Evolutionary conservation across 2,113 vertebrate genomes (phyloP), one percentile per base, ranked within the genome.

Genomic region (Cinclus mexicanus): DNA sequence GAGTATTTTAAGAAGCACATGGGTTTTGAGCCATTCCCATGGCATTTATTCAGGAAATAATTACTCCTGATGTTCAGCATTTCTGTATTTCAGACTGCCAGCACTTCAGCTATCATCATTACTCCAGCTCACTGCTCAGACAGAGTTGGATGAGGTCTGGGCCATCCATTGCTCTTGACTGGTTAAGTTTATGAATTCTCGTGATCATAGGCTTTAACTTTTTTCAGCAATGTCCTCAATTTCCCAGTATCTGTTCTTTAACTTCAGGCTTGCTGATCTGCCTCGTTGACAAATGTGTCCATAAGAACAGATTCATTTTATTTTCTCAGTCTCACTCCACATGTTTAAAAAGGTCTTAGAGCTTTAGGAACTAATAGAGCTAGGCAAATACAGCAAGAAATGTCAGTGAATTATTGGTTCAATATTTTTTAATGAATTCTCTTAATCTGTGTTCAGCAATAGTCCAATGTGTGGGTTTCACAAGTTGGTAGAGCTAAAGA

Each of bases 371-470:
- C 64, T 91, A 86, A 94, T 33, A 86, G 68, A 96, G 31, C 55
- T 94, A 91, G n/a, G 79, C 53, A 94, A 97, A 96, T 90, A 86
- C 23, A 90, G 64, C 14, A 81, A 93, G 83, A 93, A 83, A 86
- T 83, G 60, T 78, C 92, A 95, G 37, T 92, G 92, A 97, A 59
- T 93, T 95, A 93, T 92, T 89, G 52, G 41, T 71, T 83, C 79
- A 83, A 44, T 68, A 75, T 84, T 86, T 94, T 95, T 68, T 83
- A 95, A 96, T 90, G 52, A 92, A 83, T 85, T 79, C 39, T 65
- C 31, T 75, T 94, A 61, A 35, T 91, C 79, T 96, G 37, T 81
- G 93, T 86, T 75, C 83, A 74, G 60, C 60, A 64, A 41, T 33
- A 71, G 64, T 9, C 28, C 49, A 68, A 46, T 15, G 26, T 33